Evolutionary conservation across 2,888 invertebrate species (phyloP).

Genomic region (Gari tellinella): DNA sequence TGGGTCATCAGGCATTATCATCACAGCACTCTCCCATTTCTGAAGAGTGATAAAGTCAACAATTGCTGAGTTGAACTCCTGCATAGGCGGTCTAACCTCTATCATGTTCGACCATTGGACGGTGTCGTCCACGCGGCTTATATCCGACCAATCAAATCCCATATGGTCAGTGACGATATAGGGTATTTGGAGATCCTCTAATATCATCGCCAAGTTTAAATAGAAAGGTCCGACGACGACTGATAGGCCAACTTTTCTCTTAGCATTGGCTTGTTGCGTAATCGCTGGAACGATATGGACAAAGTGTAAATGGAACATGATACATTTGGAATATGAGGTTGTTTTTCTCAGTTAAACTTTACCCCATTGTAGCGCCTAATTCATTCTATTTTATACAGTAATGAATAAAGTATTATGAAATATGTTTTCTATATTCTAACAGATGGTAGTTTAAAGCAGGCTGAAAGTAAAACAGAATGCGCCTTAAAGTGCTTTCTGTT

Average conservation of each 20-base stretch:
- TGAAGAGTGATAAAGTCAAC: slow-evolving; percentile 72
- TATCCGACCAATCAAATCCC: slow-evolving; percentile 78
- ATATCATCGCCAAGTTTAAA: slow-evolving; percentile 76
- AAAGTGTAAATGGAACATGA: too few relatives aligned
- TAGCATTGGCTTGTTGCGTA: slow-evolving; percentile 41
- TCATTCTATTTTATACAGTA: too few relatives aligned
- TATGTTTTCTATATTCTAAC: too few relatives aligned
- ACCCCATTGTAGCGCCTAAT: too few relatives aligned
- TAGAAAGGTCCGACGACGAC: slow-evolving; percentile 79
- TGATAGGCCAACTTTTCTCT: slow-evolving; percentile 48
- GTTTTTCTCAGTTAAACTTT: too few relatives aligned
- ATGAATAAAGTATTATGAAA: too few relatives aligned
- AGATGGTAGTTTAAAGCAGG: too few relatives aligned
- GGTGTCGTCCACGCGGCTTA: slow-evolving; percentile 71
- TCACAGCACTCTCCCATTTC: slow-evolving; percentile 72
- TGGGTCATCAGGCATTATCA: slow-evolving; percentile 74
- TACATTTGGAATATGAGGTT: too few relatives aligned
- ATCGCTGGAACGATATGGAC: slow-evolving; percentile 23
- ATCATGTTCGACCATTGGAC: slow-evolving; percentile 75
- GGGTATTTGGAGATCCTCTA: slow-evolving; percentile 64
- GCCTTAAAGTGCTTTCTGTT: too few relatives aligned
- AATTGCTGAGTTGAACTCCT: slow-evolving; percentile 74
- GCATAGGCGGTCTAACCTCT: slow-evolving; percentile 75
- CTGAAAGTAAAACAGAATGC: too few relatives aligned
- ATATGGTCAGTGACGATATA: slow-evolving; percentile 78